Conservation (phyloP, 2,797 vertebrate species). For the Thaleichthys pacificus region DNA sequence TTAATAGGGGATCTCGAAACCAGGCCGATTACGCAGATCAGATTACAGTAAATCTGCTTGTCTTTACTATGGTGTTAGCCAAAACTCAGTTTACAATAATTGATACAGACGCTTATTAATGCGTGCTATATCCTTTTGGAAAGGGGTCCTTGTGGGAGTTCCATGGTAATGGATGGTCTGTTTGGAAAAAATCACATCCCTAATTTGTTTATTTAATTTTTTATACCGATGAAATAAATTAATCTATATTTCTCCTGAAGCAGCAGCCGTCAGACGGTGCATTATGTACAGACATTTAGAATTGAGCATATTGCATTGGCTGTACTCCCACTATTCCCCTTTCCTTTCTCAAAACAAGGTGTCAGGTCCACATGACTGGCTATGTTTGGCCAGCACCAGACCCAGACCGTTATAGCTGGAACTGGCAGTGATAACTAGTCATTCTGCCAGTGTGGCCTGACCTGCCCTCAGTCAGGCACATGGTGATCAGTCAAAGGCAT, state of each 20-base stretch:
- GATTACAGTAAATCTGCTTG: conserved; percentile 28
- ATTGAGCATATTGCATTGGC: neutral
- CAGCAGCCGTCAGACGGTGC: neutral
- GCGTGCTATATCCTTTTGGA: neutral
- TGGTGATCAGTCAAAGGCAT: neutral
- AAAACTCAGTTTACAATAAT: neutral
- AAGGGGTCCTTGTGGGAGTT: neutral
- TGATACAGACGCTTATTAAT: neutral
- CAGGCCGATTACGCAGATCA: conserved; percentile 34
- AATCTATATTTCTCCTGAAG: no score
- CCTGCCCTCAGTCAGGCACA: neutral
- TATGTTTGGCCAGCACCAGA: conserved; percentile 1
- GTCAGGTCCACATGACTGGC: neutral
- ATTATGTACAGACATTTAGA: neutral
- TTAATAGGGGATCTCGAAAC: conserved; percentile 29
- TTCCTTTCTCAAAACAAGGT: neutral
- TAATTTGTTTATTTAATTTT: neutral
- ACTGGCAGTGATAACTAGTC: neutral
- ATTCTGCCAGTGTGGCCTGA: neutral
- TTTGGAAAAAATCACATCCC: no score
- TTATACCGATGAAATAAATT: neutral
- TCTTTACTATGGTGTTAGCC: conserved; percentile 36
- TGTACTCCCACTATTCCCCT: neutral
- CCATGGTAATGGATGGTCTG: neutral
- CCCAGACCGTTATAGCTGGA: neutral